Evolutionary conservation across 2,888 invertebrate genomes (phyloP).

Genomic region (Podabrus alpinus): DNA sequence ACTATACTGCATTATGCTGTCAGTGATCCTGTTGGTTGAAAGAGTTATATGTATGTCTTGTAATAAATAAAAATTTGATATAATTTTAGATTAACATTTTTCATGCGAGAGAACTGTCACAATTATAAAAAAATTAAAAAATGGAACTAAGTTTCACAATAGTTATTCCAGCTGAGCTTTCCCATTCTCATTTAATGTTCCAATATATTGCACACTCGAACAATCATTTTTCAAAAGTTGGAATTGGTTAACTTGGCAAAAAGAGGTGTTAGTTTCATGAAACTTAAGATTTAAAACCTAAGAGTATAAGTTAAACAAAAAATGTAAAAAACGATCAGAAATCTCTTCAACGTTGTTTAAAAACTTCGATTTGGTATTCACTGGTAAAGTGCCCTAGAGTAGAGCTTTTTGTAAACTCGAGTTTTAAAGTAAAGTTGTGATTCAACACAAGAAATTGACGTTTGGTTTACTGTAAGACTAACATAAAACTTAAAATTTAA

Average conservation of each 20-base stretch:
- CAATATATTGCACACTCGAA: background rate
- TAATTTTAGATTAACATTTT: background rate
- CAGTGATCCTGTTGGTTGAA: background rate
- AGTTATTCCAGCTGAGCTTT: background rate
- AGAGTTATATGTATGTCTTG: background rate
- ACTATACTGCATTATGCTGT: background rate
- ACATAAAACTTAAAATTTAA: background rate
- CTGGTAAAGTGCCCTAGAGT: background rate
- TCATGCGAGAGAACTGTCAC: background rate
- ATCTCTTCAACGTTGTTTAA: background rate
- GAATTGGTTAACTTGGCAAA: background rate
- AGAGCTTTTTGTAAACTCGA: background rate
- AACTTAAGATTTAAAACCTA: background rate
- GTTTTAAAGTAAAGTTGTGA: background rate
- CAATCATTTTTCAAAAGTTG: background rate
- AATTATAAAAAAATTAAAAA: background rate
- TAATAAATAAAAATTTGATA: background rate
- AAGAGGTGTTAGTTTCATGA: background rate
- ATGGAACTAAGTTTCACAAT: background rate
- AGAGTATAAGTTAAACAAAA: background rate
- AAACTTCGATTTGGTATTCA: background rate
- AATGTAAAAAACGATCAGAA: background rate
- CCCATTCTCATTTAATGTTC: background rate
- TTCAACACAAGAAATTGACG: background rate
- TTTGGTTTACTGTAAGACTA: background rate